Percentiles rank a stretch among this genome's conserved stretches.
phyloP scores from a whole-genome alignment of 2,888 invertebrate genomes.

The Silvanus unidentatus region DNA sequence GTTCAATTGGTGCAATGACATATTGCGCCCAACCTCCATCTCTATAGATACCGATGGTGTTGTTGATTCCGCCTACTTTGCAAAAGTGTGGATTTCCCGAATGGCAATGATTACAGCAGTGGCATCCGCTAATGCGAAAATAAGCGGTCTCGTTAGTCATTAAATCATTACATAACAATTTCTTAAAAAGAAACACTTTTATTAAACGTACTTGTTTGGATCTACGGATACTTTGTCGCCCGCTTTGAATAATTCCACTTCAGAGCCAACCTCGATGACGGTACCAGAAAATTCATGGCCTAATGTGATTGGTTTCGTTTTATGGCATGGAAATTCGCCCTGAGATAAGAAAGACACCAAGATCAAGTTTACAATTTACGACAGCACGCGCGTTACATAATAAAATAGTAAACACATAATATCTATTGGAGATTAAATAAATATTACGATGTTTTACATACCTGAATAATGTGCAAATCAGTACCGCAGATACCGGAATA shows the following conservation, averaged over 20 bases:
- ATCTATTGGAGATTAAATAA: background rate
- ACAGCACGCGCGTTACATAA: too few relatives aligned
- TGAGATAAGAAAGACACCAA: too few relatives aligned
- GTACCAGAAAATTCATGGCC: slow-evolving; percentile 68
- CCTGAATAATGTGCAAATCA: slow-evolving; percentile 62
- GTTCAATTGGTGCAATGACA: slow-evolving; percentile 54
- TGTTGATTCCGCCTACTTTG: slow-evolving; percentile 51
- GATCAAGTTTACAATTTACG: too few relatives aligned
- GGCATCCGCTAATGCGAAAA: slow-evolving; percentile 51
- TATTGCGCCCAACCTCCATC: slow-evolving; percentile 69
- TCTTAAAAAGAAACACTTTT: too few relatives aligned
- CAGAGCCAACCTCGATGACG: slow-evolving; percentile 53
- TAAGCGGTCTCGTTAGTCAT: slow-evolving; percentile 5
- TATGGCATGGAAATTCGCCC: slow-evolving; percentile 62
- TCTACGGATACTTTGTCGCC: slow-evolving; percentile 65
- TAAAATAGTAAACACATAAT: too few relatives aligned
- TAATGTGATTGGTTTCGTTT: slow-evolving; percentile 50
- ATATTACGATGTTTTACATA: too few relatives aligned
- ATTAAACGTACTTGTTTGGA: slow-evolving; percentile 53
- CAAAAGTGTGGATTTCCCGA: slow-evolving; percentile 62
- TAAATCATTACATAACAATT: too few relatives aligned
- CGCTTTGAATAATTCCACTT: slow-evolving; percentile 51
- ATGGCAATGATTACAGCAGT: slow-evolving; percentile 57
- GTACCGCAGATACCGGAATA: slow-evolving; percentile 65
- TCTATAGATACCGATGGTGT: slow-evolving; percentile 58